Percentiles rank a stretch among this genome's conserved stretches.
phyloP scores from a whole-genome alignment of 2,888 invertebrate species.

The Nymphalis polychloros region DNA sequence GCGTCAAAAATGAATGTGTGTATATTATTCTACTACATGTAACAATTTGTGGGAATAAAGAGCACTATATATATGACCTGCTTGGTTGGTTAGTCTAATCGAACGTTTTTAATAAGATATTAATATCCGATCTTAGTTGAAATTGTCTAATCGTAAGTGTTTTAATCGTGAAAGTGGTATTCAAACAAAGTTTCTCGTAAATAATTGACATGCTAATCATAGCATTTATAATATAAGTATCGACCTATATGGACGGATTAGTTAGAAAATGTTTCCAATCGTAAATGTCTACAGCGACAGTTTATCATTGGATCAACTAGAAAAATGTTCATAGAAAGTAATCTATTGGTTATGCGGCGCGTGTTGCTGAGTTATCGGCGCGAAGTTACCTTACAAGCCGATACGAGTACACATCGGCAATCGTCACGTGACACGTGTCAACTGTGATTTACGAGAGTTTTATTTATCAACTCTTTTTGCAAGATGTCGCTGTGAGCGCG shows the following conservation, averaged over 20 bases:
- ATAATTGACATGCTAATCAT: too few relatives aligned
- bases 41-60: too few relatives aligned
- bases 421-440: conserved; percentile 11
- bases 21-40: too few relatives aligned
- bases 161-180: too few relatives aligned
- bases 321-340: conserved; percentile 10
- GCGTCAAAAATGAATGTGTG: too few relatives aligned
- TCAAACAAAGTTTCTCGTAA: too few relatives aligned
- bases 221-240: too few relatives aligned
- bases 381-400: conserved; percentile 7
- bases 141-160: too few relatives aligned
- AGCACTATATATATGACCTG: too few relatives aligned
- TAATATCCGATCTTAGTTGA: too few relatives aligned
- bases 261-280: neutral
- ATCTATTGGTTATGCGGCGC: conserved; percentile 4
- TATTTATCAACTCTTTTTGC: neutral
- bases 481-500: neutral
- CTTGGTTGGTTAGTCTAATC: too few relatives aligned
- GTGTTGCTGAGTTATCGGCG: conserved; percentile 2
- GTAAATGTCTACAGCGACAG: conserved; percentile 1
- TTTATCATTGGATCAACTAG: neutral
- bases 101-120: too few relatives aligned
- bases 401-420: neutral
- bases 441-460: conserved; percentile 7
- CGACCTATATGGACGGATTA: neutral